phyloP scores from a whole-genome alignment of 1,140 invertebrate species.

The Aphaenogaster ashmeadi region DNA sequence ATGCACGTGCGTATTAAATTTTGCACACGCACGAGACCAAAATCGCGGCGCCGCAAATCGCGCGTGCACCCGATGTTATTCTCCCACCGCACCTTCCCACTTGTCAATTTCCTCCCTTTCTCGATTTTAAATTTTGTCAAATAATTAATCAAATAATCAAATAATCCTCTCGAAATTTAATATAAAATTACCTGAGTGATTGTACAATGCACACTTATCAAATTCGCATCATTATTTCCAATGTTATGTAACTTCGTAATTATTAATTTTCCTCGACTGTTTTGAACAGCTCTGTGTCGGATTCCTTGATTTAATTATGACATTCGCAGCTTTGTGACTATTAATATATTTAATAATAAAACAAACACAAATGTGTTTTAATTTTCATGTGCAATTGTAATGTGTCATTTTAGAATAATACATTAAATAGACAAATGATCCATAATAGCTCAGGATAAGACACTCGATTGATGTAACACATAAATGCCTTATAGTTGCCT shows the following conservation, averaged over 20 bases:
- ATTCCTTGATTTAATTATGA: conserved; percentile 10
- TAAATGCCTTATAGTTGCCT: conserved; percentile 26
- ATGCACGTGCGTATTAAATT: conserved; percentile 66
- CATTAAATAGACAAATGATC: background rate
- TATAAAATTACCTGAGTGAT: background rate
- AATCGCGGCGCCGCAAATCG: conserved; percentile 16
- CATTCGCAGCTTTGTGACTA: background rate
- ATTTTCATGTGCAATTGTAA: background rate
- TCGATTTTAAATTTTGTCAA: background rate
- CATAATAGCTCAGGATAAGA: background rate
- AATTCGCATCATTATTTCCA: conserved; percentile 3
- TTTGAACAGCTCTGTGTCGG: background rate
- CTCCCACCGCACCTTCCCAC: background rate
- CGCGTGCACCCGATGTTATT: background rate
- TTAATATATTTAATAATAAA: background rate
- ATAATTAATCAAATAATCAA: too few relatives aligned
- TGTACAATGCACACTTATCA: background rate
- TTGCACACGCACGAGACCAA: conserved; percentile 36
- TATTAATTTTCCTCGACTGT: background rate
- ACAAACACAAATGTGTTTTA: background rate
- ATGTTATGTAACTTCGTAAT: background rate
- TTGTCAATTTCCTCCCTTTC: background rate
- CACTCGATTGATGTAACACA: conserved; percentile 23
- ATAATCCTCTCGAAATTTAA: too few relatives aligned
- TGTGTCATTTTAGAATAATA: background rate